Evolutionary conservation across 37 sponge, comb jelly and placozoan genomes (phyloP).

Genomic region (Petrosia ficiformis): DNA sequence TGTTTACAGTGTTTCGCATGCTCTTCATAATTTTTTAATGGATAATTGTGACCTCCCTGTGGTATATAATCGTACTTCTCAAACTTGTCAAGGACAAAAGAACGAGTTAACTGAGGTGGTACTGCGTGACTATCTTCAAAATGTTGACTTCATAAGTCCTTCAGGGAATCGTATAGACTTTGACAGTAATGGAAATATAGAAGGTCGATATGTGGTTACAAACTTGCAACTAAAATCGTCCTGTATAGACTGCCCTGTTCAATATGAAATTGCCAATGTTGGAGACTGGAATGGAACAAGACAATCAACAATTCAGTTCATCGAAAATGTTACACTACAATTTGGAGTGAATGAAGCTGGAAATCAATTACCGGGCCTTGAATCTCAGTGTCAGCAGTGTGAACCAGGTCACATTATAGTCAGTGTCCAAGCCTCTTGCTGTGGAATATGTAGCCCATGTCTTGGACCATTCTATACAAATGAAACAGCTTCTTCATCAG

Average conservation of each 20-base stretch:
- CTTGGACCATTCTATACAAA: conserved; percentile 27
- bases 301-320: background rate
- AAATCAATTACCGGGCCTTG: background rate
- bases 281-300: conserved; percentile 37
- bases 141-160: conserved; percentile 44
- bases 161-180: conserved; percentile 31
- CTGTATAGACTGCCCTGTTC: background rate
- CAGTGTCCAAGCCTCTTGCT: conserved; percentile 36
- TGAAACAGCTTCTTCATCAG: background rate
- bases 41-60: conserved; percentile 51
- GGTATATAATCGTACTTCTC: conserved; percentile 13
- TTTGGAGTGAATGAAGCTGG: conserved; percentile 21
- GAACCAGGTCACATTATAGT: background rate
- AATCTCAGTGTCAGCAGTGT: conserved; percentile 13
- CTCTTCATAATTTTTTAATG: conserved; percentile 46
- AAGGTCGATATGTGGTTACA: conserved; percentile 28
- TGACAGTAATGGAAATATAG: conserved; percentile 25
- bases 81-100: conserved; percentile 38
- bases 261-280: conserved; percentile 4
- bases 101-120: conserved; percentile 2
- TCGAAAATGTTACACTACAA: background rate
- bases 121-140: conserved; percentile 25
- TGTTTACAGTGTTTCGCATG: conserved; percentile 63
- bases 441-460: conserved; percentile 58
- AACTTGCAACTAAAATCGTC: conserved; percentile 24